Evolutionary conservation across 2,113 vertebrate genomes (phyloP), one percentile per base, ranked within the genome.

Genomic region (Malurus melanocephalus): DNA sequence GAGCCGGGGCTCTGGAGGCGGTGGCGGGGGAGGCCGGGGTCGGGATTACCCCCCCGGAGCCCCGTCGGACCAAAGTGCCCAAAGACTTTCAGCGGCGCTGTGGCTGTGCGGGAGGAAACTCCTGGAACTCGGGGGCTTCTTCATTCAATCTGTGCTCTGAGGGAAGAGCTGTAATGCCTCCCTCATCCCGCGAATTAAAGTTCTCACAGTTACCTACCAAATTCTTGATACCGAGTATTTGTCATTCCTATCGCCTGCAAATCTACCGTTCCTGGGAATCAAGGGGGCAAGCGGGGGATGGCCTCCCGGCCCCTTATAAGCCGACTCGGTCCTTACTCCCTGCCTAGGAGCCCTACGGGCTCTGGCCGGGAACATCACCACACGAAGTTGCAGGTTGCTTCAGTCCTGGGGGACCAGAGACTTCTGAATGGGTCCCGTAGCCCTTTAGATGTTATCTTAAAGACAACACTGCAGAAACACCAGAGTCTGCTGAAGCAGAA

Each of bases 401-500:
- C 64, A 42, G 35, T 38, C 45, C 24, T 45, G 72, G 15, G 61
- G 43, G 42, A 71, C 22, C 1, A 3, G 43, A 52, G 85, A 53
- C 40, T 78, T 76, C 65, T 48, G 69, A 92, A 71, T 28, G 49
- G 11, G 16, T 92, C 77, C 67, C 35, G 30, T 67, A 87, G 52
- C 16, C 15, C 32, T 62, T 27, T 21, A 75, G 76, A 45, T 79
- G 18, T 17, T 83, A 30, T 72, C 53, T 75, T 33, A 51, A 43
- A 81, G 55, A 38, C 72, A 93, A 52, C 62, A 21, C 53, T 83
- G 89, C 60, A 90, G 53, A 89, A 94, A 48, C n/a, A 81, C 57
- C 69, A 55, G 38, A 10, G 38, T 68, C 40, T 40, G 85, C 30
- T 65, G 88, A 74, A 94, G 90, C 61, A 89, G 76, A 87, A 82